phyloP scores from a whole-genome alignment of 1,140 invertebrate genomes.

The Drosophila melanica region DNA sequence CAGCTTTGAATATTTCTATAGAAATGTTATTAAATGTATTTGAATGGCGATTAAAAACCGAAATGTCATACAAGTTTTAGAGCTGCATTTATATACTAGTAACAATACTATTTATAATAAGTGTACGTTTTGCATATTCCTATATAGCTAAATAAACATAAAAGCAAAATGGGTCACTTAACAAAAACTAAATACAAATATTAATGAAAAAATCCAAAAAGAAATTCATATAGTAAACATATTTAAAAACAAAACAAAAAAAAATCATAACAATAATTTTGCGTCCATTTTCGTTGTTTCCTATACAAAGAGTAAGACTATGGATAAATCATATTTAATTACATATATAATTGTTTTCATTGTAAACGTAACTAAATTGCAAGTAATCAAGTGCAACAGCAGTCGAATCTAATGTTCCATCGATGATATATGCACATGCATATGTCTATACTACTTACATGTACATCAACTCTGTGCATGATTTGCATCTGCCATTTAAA shows the following conservation, averaged over 20 bases:
- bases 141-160: conserved; percentile 74
- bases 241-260: conserved; percentile 35
- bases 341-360: conserved; percentile 50
- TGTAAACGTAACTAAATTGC: conserved; percentile 32
- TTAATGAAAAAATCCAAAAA: conserved; percentile 10
- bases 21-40: conserved; percentile 80
- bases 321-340: conserved; percentile 26
- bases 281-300: conserved; percentile 81
- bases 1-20: conserved; percentile 82
- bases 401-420: conserved; percentile 18
- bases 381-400: conserved; percentile 18
- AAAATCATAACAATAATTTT: conserved; percentile 74
- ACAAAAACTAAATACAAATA: conserved; percentile 18
- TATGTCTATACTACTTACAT: conserved; percentile 37
- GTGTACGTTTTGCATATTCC: conserved; percentile 79
- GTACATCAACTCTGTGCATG: conserved; percentile 54
- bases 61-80: conserved; percentile 68
- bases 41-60: conserved; percentile 48
- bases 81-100: conserved; percentile 81
- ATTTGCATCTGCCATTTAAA: conserved; percentile 53
- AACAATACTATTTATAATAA: conserved; percentile 61
- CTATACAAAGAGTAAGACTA: conserved; percentile 54
- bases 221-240: conserved; percentile 21
- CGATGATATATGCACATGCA: conserved; percentile 11
- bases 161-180: conserved; percentile 45